A percentile compares a stretch with the other conserved stretches of the same genome.
Conservation (phyloP, 2,113 vertebrate genomes). For the Megalops atlanticus region DNA sequence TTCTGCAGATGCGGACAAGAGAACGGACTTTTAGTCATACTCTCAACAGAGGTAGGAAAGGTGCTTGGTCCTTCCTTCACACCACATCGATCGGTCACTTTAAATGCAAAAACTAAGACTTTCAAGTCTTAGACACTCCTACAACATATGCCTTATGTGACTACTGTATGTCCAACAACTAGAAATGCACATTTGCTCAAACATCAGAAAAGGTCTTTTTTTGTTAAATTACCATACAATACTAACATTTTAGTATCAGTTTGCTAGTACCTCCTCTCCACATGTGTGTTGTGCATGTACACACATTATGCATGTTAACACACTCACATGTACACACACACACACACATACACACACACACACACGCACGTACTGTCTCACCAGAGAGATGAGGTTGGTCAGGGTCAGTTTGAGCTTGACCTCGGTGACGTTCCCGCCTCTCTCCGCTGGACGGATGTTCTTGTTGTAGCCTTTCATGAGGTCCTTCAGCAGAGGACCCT, state of each 20-base stretch:
- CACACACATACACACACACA: neutral
- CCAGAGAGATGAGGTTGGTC: conserved; percentile 95
- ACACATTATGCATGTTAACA: no score
- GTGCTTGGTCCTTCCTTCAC: neutral
- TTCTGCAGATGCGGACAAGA: conserved; percentile 71
- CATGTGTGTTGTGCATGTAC: no score
- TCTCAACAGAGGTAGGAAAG: neutral
- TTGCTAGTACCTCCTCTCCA: no score
- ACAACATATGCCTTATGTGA: no score
- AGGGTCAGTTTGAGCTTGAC: conserved; percentile 91
- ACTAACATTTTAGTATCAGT: no score
- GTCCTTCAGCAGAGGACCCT: conserved; percentile 81
- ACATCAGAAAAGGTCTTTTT: no score
- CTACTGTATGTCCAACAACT: no score
- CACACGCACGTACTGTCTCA: conserved; percentile 53
- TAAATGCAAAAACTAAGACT: no score
- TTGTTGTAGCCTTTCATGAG: conserved; percentile 86
- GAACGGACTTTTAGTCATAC: neutral
- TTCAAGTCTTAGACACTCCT: no score
- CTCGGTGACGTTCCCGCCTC: conserved; percentile 71
- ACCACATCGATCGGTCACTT: no score
- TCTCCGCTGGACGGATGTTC: conserved; percentile 74
- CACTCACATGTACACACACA: neutral
- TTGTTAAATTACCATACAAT: no score
- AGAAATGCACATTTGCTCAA: no score